A percentile compares a stretch with the other conserved stretches of the same genome.
Evolutionary conservation across 2,797 vertebrate species (phyloP).

Genomic region (Echeneis naucrates): DNA sequence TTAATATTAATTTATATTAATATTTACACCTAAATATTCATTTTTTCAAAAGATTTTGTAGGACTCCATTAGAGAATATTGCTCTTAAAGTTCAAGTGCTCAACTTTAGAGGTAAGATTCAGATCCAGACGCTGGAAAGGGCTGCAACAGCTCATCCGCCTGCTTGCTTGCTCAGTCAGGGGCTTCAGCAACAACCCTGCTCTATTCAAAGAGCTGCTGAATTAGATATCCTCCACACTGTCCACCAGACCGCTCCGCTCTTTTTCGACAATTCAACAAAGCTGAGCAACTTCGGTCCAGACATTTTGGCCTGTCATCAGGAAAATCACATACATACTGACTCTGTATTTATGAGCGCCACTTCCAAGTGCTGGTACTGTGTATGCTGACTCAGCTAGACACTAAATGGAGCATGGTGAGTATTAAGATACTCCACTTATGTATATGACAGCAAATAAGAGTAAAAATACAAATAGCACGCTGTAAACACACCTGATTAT

Average conservation of each 20-base stretch:
- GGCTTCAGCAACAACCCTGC: not conserved
- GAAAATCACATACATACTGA: not conserved
- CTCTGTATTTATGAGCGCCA: not conserved
- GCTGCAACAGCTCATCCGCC: not conserved
- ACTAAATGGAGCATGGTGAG: not conserved
- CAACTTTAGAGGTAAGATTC: not conserved
- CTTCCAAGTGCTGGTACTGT: not conserved
- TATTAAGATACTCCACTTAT: too few relatives aligned
- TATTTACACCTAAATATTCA: too few relatives aligned
- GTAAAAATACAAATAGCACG: too few relatives aligned
- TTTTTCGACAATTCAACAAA: not conserved
- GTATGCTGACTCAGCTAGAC: not conserved
- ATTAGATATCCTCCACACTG: not conserved
- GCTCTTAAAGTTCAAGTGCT: not conserved
- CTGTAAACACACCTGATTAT: too few relatives aligned
- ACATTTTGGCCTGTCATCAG: not conserved
- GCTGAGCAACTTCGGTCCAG: not conserved
- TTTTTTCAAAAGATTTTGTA: not conserved
- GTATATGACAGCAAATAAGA: too few relatives aligned
- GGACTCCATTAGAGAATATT: constrained; percentile 19
- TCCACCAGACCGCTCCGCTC: not conserved
- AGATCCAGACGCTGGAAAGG: not conserved
- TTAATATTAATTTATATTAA: too few relatives aligned
- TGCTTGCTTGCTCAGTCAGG: not conserved
- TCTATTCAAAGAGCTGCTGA: not conserved